Evolutionary conservation across 2,113 vertebrate species (phyloP).

Genomic region (Henicopernis longicauda): DNA sequence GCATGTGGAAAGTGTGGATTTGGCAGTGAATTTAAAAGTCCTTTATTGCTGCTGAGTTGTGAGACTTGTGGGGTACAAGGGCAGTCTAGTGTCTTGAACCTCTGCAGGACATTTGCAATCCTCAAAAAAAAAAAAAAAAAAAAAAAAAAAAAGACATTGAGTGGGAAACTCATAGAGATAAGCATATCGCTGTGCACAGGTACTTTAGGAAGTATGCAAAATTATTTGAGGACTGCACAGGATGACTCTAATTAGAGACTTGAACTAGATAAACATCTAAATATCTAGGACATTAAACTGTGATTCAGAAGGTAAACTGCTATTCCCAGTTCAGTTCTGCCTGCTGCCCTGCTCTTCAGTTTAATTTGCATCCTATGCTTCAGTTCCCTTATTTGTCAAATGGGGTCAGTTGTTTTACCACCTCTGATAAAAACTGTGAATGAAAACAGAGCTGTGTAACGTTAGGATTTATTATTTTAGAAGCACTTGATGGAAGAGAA

Average conservation of each 20-base stretch:
- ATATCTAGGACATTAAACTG: constrained; percentile 38
- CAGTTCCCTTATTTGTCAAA: constrained; percentile 32
- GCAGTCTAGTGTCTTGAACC: neutral
- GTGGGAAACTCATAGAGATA: neutral
- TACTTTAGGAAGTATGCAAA: neutral
- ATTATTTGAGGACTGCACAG: neutral
- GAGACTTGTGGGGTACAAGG: neutral
- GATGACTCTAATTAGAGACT: constrained; percentile 48
- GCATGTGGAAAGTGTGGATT: neutral
- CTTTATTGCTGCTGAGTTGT: neutral
- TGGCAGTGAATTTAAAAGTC: neutral
- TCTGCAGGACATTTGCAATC: neutral
- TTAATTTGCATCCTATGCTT: constrained; percentile 30
- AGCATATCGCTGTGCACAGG: neutral
- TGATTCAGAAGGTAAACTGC: constrained; percentile 49
- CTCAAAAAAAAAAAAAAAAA: neutral
- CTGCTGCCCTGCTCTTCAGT: constrained; percentile 2
- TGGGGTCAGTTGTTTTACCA: constrained; percentile 20
- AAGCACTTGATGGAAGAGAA: neutral
- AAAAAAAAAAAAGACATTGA: neutral
- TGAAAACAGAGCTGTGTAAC: neutral
- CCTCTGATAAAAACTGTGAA: constrained; percentile 13
- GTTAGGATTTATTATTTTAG: constrained; percentile 2
- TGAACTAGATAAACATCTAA: constrained; percentile 46
- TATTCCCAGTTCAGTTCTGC: constrained; percentile 16